Evolutionary conservation across 2,888 invertebrate species (phyloP), one percentile per base, ranked within the genome.

Genomic region (Nomada flava): DNA sequence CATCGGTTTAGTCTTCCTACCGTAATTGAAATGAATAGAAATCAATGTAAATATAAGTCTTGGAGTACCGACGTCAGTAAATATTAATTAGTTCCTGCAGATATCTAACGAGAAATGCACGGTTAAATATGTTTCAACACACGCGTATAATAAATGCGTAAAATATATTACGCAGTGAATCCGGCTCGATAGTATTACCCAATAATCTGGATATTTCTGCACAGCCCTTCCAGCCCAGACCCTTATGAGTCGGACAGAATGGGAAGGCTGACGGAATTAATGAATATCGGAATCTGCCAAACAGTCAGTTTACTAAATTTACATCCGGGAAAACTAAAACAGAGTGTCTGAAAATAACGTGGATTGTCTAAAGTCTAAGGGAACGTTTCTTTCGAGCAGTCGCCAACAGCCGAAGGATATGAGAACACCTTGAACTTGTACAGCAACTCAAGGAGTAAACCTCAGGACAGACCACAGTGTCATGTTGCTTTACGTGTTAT

Each of bases 391-490:
- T 23, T 18, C 15, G 47, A 23, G 44, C 47, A 18, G 9, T 1
- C 23, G 18, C 44, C 2, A 20, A 13, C 20, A 18, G 36, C 23
- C 5, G 5, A 64, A 47, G 18, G 18, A 3, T 11, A 11, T 65
- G 26, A 10, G 20, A 55, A 7, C 23, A 68, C 18, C 11, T 53
- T 20, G 53, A 67, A 53, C 53, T 23, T 10, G 68, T 10, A 0
- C 0, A 42, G 42, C 23, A 68, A 55, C 36, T 42, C 55, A n/a
- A 55, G 55, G 23, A 18, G 42, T 20, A 42, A 68, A 55, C 20
- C 29, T 67, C 52, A n/a, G 65, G 52, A 52, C 67, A 29, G n/a
- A 67, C 67, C 53, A 13, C 67, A 67, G 15, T 53, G 15, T n/a
- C 36, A 20, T 36, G 67, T 53, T 20, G 29, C 36, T n/a, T 53